Conservation (phyloP, 2,113 vertebrate species). For the Sinosuthora webbiana region DNA sequence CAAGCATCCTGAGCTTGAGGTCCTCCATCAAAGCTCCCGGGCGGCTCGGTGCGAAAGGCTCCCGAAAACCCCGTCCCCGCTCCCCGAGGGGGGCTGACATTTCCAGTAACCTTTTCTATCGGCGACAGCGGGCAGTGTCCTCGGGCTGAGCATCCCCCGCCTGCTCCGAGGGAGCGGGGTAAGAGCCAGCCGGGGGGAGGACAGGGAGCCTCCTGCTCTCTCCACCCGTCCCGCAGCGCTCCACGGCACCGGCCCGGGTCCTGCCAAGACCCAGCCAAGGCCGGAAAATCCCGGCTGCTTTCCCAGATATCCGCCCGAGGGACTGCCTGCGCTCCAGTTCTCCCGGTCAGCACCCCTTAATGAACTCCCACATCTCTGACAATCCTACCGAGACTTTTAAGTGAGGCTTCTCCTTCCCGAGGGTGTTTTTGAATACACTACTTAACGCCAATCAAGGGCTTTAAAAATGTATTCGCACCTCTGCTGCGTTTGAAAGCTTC, state of each 20-base stretch:
- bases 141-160: neutral
- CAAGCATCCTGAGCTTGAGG: neutral
- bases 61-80: neutral
- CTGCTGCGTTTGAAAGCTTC: neutral
- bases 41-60: neutral
- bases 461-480: neutral
- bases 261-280: neutral
- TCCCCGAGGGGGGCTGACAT: neutral
- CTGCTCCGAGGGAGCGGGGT: neutral
- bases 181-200: neutral
- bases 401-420: neutral
- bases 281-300: neutral
- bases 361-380: neutral
- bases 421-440: neutral
- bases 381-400: neutral
- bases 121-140: neutral
- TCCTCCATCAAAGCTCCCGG: neutral
- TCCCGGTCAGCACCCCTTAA: neutral
- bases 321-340: neutral
- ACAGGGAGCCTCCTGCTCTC: neutral
- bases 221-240: neutral
- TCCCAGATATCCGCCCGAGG: neutral
- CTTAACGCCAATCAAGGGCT: neutral
- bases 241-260: neutral
- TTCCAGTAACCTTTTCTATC: neutral